Conservation (phyloP, 2,113 vertebrate species). For the Atlantisia rogersi region DNA sequence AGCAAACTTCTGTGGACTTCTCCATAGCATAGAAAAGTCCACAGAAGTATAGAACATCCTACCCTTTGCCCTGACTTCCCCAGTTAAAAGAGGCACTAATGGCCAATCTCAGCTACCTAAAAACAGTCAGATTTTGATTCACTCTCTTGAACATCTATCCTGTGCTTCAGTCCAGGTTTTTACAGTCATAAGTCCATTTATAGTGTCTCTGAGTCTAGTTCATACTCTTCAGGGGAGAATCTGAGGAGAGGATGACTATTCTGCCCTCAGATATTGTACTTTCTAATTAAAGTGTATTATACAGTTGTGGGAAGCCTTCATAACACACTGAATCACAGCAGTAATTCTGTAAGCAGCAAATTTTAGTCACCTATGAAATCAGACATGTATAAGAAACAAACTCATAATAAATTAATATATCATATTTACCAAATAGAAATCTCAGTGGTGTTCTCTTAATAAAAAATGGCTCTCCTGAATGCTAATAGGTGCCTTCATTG, state of each 20-base stretch:
- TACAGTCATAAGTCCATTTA: neutral
- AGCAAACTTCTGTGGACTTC: neutral
- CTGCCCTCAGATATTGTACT: neutral
- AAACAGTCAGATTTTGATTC: neutral
- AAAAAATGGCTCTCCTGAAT: neutral
- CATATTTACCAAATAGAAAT: neutral
- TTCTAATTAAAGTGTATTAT: neutral
- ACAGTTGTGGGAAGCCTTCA: neutral
- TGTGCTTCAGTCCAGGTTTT: neutral
- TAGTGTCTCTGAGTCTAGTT: neutral
- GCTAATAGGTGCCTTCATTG: neutral
- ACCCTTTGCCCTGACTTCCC: rapidly evolving
- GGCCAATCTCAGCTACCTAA: neutral
- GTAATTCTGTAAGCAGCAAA: neutral
- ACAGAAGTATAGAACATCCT: neutral
- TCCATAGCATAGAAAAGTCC: no score
- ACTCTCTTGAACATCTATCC: neutral
- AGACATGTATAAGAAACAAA: neutral
- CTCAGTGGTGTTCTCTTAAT: neutral
- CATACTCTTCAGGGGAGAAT: neutral
- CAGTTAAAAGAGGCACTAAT: neutral
- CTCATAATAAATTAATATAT: neutral
- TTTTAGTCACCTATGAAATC: neutral
- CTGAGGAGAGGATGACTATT: neutral
- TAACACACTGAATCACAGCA: neutral